phyloP scores from a whole-genome alignment of 2,113 vertebrate genomes.

The Anguilla japonica region DNA sequence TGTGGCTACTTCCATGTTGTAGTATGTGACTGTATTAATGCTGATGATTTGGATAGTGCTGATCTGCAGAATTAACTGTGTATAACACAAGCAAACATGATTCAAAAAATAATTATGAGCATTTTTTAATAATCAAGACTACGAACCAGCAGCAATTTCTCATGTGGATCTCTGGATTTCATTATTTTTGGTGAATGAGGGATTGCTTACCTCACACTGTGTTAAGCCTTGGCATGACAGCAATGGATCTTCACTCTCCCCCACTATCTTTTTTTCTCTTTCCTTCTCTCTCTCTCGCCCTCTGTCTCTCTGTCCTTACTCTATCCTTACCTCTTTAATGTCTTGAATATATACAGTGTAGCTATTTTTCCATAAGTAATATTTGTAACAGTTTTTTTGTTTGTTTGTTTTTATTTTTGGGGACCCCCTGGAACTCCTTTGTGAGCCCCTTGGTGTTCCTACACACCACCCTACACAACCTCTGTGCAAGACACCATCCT shows the following conservation, averaged over 20 bases:
- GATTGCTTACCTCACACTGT: not conserved
- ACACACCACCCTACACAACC: too few species aligned
- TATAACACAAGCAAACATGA: not conserved
- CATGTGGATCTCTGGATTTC: constrained; percentile 18
- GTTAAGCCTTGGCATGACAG: not conserved
- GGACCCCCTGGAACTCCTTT: too few species aligned
- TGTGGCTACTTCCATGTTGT: not conserved
- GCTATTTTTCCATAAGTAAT: too few species aligned
- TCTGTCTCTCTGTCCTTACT: not conserved
- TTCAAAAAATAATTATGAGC: not conserved
- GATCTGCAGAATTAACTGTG: not conserved
- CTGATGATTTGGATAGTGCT: not conserved
- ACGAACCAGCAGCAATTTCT: not conserved
- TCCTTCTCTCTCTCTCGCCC: not conserved
- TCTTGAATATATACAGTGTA: too few species aligned
- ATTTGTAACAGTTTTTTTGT: too few species aligned
- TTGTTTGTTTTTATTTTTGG: too few species aligned
- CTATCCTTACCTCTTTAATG: too few species aligned
- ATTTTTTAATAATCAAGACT: not conserved
- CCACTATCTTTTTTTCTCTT: not conserved
- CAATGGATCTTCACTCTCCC: not conserved
- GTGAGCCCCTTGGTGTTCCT: too few species aligned
- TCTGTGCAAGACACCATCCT: too few species aligned
- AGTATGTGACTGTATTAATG: not conserved
- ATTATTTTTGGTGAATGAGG: not conserved